A percentile compares a stretch with the other conserved stretches of the same genome.
Conservation (phyloP, 2,888 invertebrate genomes). For the Philhelius pedissequus region DNA sequence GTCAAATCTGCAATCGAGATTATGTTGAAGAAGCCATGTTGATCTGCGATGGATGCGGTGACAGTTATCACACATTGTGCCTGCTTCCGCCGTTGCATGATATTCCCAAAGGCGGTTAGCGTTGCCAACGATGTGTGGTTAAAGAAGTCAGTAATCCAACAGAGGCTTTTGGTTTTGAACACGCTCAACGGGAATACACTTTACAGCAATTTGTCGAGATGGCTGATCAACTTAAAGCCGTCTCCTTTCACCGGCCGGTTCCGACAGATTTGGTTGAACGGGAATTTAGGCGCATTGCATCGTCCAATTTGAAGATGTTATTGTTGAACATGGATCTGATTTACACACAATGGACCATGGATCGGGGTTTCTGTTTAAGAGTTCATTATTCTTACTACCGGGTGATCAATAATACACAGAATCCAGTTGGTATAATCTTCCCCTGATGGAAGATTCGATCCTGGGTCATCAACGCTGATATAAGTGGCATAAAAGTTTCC, state of each 20-base stretch:
- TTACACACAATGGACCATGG: conserved; percentile 98
- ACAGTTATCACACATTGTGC: conserved; percentile 98
- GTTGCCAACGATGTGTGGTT: conserved; percentile 96
- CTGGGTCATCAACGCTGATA: conserved; percentile 97
- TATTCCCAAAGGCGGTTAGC: conserved; percentile 97
- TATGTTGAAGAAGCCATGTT: conserved; percentile 97
- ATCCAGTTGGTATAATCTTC: conserved; percentile 98
- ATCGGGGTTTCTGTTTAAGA: conserved; percentile 94
- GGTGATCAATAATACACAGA: conserved; percentile 93
- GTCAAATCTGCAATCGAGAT: conserved; percentile 94
- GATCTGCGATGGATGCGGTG: conserved; percentile 97
- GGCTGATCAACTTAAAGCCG: conserved; percentile 99
- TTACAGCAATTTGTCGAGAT: conserved; percentile 98
- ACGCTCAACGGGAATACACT: conserved; percentile 95
- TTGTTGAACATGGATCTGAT: conserved; percentile 99
- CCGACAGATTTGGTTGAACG: conserved; percentile 93
- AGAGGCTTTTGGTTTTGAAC: conserved; percentile 98
- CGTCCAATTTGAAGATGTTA: conserved; percentile 96
- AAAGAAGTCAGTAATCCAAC: conserved; percentile 94
- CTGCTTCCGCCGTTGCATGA: conserved; percentile 94
- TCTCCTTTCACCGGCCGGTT: conserved; percentile 98
- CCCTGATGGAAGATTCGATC: conserved; percentile 95
- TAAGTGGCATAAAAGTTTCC: conserved; percentile 99
- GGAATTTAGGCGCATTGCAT: conserved; percentile 99
- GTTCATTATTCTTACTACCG: conserved; percentile 88